Evolutionary conservation across 2,797 vertebrate genomes (phyloP).

Genomic region (Coracias cyanogaster): DNA sequence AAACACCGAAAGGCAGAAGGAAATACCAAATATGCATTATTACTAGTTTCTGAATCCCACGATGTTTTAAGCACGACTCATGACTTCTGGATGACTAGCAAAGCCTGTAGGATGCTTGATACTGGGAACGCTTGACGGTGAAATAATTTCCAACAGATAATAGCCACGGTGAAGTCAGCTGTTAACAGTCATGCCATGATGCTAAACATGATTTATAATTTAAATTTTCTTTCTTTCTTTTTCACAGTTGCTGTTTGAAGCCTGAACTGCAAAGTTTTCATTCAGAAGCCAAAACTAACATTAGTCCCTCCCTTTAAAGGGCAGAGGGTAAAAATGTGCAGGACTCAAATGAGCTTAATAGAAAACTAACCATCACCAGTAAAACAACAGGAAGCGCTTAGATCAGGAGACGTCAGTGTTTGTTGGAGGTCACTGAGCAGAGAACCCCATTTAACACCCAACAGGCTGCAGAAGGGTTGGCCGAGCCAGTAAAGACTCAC

Average conservation of each 20-base stretch:
- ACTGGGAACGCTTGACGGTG: neutral
- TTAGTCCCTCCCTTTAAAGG: conserved; percentile 71
- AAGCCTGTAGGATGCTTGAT: conserved; percentile 6
- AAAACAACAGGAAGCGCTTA: conserved; percentile 70
- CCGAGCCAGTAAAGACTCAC: conserved; percentile 41
- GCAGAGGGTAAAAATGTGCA: conserved; percentile 75
- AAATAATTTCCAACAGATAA: conserved; percentile 36
- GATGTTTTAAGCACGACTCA: neutral
- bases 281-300: conserved; percentile 72
- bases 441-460: conserved; percentile 73
- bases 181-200: conserved; percentile 10
- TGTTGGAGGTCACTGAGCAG: conserved; percentile 71
- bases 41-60: neutral
- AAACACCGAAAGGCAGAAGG: neutral
- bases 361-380: conserved; percentile 64
- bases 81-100: neutral
- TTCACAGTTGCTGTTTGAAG: conserved; percentile 13
- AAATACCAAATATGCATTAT: conserved; percentile 21
- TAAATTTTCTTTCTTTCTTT: conserved; percentile 33
- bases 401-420: conserved; percentile 67
- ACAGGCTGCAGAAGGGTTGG: conserved; percentile 58
- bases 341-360: conserved; percentile 73
- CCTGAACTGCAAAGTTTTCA: conserved; percentile 55
- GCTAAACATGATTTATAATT: conserved; percentile 48
- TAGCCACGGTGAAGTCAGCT: neutral